These are phyloP conservation scores for Myrmecobius fasciatus DNA, from an alignment of 2,113 vertebrate species.

Conservation along the genomic window DNA sequence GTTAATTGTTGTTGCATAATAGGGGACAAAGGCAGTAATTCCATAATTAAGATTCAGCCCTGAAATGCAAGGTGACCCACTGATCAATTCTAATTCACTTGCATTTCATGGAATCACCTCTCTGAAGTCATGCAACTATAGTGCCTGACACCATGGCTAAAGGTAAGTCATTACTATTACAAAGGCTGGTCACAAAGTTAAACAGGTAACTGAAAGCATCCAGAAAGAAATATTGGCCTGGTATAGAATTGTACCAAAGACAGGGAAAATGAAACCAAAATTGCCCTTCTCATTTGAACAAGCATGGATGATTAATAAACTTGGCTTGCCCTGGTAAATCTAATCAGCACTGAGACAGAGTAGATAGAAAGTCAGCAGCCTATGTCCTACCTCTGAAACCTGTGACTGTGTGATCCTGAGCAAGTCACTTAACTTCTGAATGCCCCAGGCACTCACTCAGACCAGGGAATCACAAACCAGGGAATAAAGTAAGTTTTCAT, in stretches of 20 bases:
- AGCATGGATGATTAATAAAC: not conserved
- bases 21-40: not conserved
- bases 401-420: not conserved
- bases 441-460: not conserved
- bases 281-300: not conserved
- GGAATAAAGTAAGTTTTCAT: not conserved
- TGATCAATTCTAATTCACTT: not conserved
- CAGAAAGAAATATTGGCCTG: not conserved
- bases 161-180: not conserved
- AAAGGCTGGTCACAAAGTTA: not conserved
- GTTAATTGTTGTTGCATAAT: not conserved
- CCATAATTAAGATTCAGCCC: not conserved
- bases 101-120: too few relatives aligned
- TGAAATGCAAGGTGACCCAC: not conserved
- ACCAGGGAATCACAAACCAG: not conserved
- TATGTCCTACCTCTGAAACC: not conserved
- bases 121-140: too few relatives aligned
- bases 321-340: not conserved
- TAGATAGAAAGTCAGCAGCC: not conserved
- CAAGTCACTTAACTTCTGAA: not conserved
- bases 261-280: not conserved
- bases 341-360: not conserved
- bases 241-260: not conserved
- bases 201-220: not conserved
- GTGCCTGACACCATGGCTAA: not conserved